Evolutionary conservation across 2,888 invertebrate species (phyloP).

Genomic region (Plagiodera versicolora): DNA sequence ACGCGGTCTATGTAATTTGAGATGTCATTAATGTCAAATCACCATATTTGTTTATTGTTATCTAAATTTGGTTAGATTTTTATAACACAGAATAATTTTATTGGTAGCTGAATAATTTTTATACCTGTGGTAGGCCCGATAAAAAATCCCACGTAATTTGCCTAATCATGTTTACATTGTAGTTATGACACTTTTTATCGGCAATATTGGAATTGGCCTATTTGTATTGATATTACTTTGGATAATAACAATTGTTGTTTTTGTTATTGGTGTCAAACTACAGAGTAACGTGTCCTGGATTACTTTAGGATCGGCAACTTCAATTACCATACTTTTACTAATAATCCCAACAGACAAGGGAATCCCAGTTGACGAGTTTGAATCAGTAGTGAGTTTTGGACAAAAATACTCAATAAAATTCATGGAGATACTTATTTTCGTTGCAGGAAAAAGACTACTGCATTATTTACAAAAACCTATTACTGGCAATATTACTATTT

Average conservation of each 20-base stretch:
- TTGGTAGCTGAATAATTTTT: too few species aligned
- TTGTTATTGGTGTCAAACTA: constrained; percentile 66
- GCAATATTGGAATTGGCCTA: constrained; percentile 65
- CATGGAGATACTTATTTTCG: constrained; percentile 3
- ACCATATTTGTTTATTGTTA: too few species aligned
- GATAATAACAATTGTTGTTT: constrained; percentile 64
- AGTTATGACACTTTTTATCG: constrained; percentile 44
- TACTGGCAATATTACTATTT: constrained; percentile 54
- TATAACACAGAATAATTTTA: too few species aligned
- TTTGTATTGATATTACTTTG: constrained; percentile 67
- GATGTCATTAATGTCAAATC: too few species aligned
- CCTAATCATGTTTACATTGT: constrained; percentile 18
- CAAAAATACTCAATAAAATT: background rate
- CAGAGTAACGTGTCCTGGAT: constrained; percentile 67
- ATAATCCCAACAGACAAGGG: constrained; percentile 59
- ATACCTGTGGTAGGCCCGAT: background rate
- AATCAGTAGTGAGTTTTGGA: constrained; percentile 26
- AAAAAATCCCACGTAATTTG: background rate
- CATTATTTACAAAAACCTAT: constrained; percentile 57
- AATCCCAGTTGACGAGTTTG: constrained; percentile 27
- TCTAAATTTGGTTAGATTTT: too few species aligned
- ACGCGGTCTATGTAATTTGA: too few species aligned
- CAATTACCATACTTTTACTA: constrained; percentile 63
- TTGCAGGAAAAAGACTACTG: constrained; percentile 59
- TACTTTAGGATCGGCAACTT: constrained; percentile 58